A percentile compares a stretch with the other conserved stretches of the same genome.
Evolutionary conservation across 1,140 invertebrate genomes (phyloP).

Genomic region (Pristionchus pacificus): DNA sequence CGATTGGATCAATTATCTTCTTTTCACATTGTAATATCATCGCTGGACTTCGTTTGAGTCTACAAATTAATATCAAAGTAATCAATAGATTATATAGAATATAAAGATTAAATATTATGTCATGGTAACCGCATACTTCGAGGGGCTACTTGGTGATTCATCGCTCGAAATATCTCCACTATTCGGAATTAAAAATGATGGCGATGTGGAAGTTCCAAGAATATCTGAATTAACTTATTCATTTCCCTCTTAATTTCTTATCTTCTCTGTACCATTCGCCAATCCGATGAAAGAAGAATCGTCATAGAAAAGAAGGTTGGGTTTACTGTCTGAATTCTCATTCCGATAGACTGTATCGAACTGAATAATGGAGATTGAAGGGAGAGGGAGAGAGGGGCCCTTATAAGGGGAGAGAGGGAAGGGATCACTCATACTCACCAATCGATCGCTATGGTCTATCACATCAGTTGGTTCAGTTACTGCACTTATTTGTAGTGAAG

Average conservation of each 20-base stretch:
- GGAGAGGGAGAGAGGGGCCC: constrained; percentile 4
- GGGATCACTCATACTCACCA: too few relatives aligned
- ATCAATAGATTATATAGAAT: background rate
- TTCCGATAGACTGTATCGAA: background rate
- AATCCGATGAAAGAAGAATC: background rate
- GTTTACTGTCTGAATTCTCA: background rate
- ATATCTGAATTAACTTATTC: too few relatives aligned
- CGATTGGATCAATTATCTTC: too few relatives aligned
- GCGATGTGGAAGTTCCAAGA: background rate
- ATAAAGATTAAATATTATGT: background rate
- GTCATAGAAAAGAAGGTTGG: background rate
- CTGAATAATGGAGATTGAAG: background rate
- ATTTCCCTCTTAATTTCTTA: too few relatives aligned
- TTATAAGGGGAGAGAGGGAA: background rate
- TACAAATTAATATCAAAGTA: background rate
- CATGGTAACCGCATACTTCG: background rate
- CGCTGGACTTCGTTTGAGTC: background rate
- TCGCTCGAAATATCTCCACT: background rate
- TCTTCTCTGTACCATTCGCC: too few relatives aligned
- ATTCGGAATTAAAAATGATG: background rate
- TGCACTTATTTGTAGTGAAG: too few relatives aligned
- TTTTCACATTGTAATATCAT: background rate
- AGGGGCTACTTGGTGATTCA: background rate
- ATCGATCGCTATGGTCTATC: too few relatives aligned
- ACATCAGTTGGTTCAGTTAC: too few relatives aligned